These are phyloP conservation scores for Xanthorhoe spadicearia DNA, from an alignment of 2,888 invertebrate species.

Conservation along the genomic window DNA sequence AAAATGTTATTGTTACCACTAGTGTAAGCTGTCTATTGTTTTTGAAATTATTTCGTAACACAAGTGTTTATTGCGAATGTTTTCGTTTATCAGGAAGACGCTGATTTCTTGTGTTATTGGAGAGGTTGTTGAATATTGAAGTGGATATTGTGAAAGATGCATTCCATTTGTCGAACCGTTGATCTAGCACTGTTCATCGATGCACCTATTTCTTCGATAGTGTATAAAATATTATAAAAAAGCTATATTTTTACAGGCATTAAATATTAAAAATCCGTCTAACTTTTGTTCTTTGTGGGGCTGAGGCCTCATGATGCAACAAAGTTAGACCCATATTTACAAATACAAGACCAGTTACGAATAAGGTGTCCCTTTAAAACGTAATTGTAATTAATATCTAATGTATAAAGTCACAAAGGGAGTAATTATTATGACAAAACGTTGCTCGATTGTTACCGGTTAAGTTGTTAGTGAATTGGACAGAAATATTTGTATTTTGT, in stretches of 20 bases:
- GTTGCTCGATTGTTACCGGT: slow-evolving; percentile 81
- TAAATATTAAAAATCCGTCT: slow-evolving; percentile 59
- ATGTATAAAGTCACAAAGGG: slow-evolving; percentile 76
- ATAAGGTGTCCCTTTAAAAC: slow-evolving; percentile 62
- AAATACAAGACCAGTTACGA: slow-evolving; percentile 65
- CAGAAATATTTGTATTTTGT: slow-evolving; percentile 82
- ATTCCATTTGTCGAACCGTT: slow-evolving; percentile 79
- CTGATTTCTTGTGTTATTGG: slow-evolving; percentile 66
- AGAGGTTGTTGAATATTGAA: slow-evolving; percentile 69
- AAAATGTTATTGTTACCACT: slow-evolving; percentile 82
- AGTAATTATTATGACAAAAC: slow-evolving; percentile 73
- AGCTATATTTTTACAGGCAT: slow-evolving; percentile 73
- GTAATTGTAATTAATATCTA: slow-evolving; percentile 56
- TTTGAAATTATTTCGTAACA: slow-evolving; percentile 58
- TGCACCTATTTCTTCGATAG: slow-evolving; percentile 72
- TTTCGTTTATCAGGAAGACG: slow-evolving; percentile 61
- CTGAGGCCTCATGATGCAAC: slow-evolving; percentile 33
- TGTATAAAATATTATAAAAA: slow-evolving; percentile 57
- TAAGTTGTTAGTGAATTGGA: slow-evolving; percentile 76
- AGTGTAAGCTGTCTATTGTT: slow-evolving; percentile 79
- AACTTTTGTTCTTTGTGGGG: slow-evolving; percentile 50
- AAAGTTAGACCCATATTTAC: slow-evolving; percentile 57
- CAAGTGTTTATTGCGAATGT: slow-evolving; percentile 57
- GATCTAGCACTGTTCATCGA: slow-evolving; percentile 77
- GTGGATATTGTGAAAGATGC: slow-evolving; percentile 78